Percentiles rank a stretch among this genome's conserved stretches.
Conservation (phyloP, 2,888 invertebrate genomes). For the Caenorhabditis wallacei region DNA sequence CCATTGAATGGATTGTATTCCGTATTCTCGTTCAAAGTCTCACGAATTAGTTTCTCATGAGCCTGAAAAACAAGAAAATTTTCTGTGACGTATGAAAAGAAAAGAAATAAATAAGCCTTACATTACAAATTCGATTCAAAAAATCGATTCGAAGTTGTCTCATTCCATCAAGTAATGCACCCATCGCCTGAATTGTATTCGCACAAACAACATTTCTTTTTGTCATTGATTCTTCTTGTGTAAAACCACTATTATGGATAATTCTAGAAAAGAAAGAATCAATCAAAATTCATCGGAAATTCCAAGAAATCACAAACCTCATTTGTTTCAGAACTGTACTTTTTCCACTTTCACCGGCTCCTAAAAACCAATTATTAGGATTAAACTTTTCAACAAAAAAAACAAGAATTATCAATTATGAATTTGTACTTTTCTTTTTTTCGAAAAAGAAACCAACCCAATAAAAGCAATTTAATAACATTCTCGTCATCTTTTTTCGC, state of each 20-base stretch:
- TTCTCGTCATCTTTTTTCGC: conserved; percentile 75
- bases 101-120: no score
- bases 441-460: conserved; percentile 68
- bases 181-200: conserved; percentile 99
- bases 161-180: conserved; percentile 74
- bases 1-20: conserved; percentile 62
- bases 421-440: not conserved
- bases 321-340: conserved; percentile 99
- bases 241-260: conserved; percentile 99
- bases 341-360: conserved; percentile 99
- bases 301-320: conserved; percentile 88
- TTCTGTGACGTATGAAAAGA: not conserved
- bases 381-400: not conserved
- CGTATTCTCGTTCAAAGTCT: conserved; percentile 50
- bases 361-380: conserved; percentile 83
- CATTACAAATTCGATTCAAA: conserved; percentile 41
- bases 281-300: not conserved
- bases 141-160: conserved; percentile 68
- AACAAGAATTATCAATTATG: not conserved
- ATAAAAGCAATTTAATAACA: conserved; percentile 78
- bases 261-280: conserved; percentile 88
- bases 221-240: conserved; percentile 99
- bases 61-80: conserved; percentile 46
- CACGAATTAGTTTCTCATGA: conserved; percentile 50
- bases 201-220: conserved; percentile 99